A percentile compares a stretch with the other conserved stretches of the same genome.
Conservation (phyloP, 2,113 vertebrate species). For the Hassar affinis region DNA sequence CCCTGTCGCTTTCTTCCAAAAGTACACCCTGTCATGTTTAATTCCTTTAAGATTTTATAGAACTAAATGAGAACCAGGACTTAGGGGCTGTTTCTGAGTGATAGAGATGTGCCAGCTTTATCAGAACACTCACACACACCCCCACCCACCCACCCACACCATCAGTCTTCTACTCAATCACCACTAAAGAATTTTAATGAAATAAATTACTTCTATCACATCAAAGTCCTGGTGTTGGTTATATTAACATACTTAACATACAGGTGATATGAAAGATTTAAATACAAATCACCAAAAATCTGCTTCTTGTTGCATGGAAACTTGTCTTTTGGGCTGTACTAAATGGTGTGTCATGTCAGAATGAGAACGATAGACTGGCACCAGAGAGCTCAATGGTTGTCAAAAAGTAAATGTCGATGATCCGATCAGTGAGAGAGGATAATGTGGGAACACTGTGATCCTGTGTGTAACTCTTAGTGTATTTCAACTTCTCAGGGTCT, state of each 20-base stretch:
- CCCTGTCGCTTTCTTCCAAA: background rate
- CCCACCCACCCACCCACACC: background rate
- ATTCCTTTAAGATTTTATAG: background rate
- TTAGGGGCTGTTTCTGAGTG: background rate
- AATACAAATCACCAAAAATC: background rate
- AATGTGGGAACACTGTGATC: constrained; percentile 18
- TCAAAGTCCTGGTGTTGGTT: background rate
- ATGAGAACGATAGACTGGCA: background rate
- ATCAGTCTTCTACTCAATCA: background rate
- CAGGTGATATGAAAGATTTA: background rate
- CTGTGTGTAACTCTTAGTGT: background rate
- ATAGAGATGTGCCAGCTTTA: constrained; percentile 14
- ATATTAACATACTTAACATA: background rate
- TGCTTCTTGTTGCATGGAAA: background rate
- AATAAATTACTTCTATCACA: background rate
- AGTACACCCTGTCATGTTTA: background rate
- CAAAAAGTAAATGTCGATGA: background rate
- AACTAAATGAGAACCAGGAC: background rate
- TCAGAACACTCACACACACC: no score
- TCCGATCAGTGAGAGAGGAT: constrained; percentile 28
- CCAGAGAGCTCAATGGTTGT: constrained; percentile 14
- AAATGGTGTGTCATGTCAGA: background rate
- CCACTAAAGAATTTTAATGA: background rate
- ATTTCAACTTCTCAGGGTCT: constrained; percentile 27
- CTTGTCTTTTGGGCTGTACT: background rate